Base-by-base conservation (phyloP, 2,113 vertebrate genomes). In the Psilopsiagon aymara region DNA sequence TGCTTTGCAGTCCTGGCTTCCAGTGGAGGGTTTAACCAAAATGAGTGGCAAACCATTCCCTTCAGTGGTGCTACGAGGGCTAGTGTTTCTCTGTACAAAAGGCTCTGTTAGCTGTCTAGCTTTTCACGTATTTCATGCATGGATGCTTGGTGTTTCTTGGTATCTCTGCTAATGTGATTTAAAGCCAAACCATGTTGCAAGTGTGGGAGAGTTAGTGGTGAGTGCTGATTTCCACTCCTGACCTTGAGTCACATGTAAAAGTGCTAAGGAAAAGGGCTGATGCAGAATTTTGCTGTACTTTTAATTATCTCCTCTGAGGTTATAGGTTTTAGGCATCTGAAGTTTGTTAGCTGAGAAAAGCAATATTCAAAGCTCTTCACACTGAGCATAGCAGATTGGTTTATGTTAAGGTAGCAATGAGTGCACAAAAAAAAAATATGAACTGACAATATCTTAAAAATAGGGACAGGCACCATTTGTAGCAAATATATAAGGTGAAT, bases 261-360 rank as follows among this genome's bases (percentile, higher is more conserved):
- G 28, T 43, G 41, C 39, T 80, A 46, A 66, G 75, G 35, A 71
- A 74, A 73, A 75, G 7, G 8, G 5, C 25, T 87, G 77, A 49
- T 77, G 53, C 47, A 86, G 39, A 49, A 18, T 67, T 88, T 76
- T 68, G 46, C 78, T 57, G n/a, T 80, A 19, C 39, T 46, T 63
- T 37, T 91, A 91, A 94, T 90, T 73, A 88, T 52, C 80, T 92
- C 82, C 68, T 92, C 59, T 94, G 92, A 94, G 88, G 60, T 83
- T 92, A 86, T 49, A 66, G 46, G 74, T 85, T 85, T 88, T 92
- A 52, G 62, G 29, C 43, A 52, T 69, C 37, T 81, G 69, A 55
- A 44, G 37, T 70, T 88, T 75, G 29, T 46, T 69, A 78, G 74
- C 67, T 81, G 44, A 74, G 35, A 49, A 75, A 33, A 75, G 57